These are phyloP conservation scores for Helicoverpa armigera DNA, from an alignment of 1,140 invertebrate species.

Conservation along the genomic window DNA sequence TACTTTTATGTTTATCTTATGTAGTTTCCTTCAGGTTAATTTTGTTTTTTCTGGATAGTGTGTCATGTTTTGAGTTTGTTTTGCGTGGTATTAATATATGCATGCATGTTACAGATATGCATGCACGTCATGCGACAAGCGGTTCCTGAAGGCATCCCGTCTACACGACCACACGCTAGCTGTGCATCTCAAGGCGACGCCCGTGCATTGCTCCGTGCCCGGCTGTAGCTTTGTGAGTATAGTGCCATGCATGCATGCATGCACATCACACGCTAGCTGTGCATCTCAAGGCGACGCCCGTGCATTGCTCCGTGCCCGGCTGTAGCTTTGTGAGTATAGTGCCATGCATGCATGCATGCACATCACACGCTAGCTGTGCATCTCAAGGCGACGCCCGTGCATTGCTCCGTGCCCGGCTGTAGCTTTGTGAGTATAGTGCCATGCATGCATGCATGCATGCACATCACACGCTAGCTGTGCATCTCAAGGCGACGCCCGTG, in stretches of 20 bases:
- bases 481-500: constrained; percentile 68
- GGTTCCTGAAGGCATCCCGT: constrained; percentile 66
- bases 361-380: constrained; percentile 69
- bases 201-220: constrained; percentile 59
- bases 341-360: no score
- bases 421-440: constrained; percentile 64
- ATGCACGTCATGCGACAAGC: constrained; percentile 70
- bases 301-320: constrained; percentile 58
- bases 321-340: constrained; percentile 69
- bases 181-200: constrained; percentile 69
- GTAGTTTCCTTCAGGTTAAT: no score
- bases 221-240: constrained; percentile 71
- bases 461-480: constrained; percentile 66
- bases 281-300: constrained; percentile 68
- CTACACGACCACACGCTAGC: constrained; percentile 71
- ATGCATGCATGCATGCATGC: no score
- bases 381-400: constrained; percentile 65
- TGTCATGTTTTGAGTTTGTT: no score
- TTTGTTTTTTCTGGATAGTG: no score
- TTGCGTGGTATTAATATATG: no score
- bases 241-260: no score
- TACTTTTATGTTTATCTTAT: no score
- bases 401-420: constrained; percentile 62
- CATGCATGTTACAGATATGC: constrained; percentile 58
- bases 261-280: constrained; percentile 64